Conservation (phyloP, 2,113 vertebrate species). For the Tragelaphus buxtoni region DNA sequence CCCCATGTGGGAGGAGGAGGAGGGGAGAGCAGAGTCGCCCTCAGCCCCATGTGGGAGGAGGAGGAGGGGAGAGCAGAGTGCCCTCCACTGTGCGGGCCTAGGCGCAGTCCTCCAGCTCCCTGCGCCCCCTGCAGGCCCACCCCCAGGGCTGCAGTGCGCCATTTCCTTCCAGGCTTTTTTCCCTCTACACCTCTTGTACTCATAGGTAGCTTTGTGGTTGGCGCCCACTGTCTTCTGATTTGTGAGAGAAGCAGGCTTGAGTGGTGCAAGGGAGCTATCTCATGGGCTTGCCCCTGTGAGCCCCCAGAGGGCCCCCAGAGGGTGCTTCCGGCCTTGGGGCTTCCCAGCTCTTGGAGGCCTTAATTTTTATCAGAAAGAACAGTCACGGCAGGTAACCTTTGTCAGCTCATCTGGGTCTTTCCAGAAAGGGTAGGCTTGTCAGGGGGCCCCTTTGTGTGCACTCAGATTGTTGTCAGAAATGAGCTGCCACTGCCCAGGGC, state of each 20-base stretch:
- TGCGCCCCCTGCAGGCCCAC: too few species aligned
- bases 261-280: not conserved
- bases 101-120: not conserved
- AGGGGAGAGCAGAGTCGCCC: too few species aligned
- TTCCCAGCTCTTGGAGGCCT: not conserved
- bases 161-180: not conserved
- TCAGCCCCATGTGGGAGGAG: too few species aligned
- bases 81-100: not conserved
- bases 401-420: not conserved
- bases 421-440: not conserved
- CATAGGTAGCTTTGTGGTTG: not conserved
- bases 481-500: not conserved
- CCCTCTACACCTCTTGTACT: not conserved
- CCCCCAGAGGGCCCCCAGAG: not conserved
- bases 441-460: not conserved
- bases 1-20: too few species aligned
- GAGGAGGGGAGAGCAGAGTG: too few species aligned
- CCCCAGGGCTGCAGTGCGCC: not conserved
- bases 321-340: accelerated
- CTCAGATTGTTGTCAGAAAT: not conserved
- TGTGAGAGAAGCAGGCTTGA: too few species aligned
- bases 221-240: accelerated
- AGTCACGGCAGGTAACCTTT: accelerated
- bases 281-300: not conserved
- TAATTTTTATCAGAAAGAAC: not conserved